Percentiles rank a stretch among this genome's conserved stretches.
These are phyloP conservation scores for Eulemur rufifrons DNA, from an alignment of 2,113 vertebrate genomes.

Conservation along the genomic window DNA sequence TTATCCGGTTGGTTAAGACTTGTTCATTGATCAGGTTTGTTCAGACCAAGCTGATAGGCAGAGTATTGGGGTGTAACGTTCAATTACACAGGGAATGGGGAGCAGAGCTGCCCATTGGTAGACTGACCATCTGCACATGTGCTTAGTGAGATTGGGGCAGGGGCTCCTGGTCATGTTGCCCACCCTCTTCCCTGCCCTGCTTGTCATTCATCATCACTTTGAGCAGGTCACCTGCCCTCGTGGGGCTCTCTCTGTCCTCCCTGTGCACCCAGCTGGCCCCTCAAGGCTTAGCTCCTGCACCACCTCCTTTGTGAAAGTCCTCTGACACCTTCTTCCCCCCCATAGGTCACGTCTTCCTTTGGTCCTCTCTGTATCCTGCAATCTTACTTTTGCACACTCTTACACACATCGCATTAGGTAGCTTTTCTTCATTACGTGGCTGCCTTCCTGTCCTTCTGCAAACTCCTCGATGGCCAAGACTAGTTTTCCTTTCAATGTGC, in stretches of 20 bases:
- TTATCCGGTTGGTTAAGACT: background rate
- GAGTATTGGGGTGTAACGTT: background rate
- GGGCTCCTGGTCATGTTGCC: too few species aligned
- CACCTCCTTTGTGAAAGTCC: background rate
- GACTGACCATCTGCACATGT: background rate
- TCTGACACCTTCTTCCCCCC: background rate
- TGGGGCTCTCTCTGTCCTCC: background rate
- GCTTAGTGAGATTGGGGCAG: background rate
- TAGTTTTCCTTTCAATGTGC: background rate
- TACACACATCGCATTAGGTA: accelerated
- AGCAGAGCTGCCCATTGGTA: background rate
- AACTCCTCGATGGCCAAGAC: background rate
- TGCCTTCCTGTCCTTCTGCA: too few species aligned
- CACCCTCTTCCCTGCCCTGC: background rate
- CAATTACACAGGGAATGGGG: background rate
- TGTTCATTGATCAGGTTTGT: background rate
- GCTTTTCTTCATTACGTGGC: background rate
- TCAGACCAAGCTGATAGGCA: background rate
- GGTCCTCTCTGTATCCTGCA: background rate
- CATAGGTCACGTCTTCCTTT: background rate
- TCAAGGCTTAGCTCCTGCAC: background rate
- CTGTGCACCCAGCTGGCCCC: background rate
- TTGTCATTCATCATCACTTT: background rate
- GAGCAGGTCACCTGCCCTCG: too few species aligned
- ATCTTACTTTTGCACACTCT: background rate